phyloP scores from a whole-genome alignment of 2,113 vertebrate genomes.

The Syngnathus floridae region DNA sequence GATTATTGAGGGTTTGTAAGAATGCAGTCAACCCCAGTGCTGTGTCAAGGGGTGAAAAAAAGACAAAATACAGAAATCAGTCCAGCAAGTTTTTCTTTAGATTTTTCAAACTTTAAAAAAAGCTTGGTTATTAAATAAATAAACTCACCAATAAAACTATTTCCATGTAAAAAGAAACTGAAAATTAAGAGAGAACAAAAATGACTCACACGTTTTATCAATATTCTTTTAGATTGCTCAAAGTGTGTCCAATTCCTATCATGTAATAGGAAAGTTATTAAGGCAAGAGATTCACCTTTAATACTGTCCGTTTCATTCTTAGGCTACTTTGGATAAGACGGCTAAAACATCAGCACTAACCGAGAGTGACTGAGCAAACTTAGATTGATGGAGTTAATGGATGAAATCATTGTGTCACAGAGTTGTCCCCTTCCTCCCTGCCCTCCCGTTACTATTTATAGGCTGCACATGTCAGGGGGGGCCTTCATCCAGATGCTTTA shows the following conservation, averaged over 20 bases:
- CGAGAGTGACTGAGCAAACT: slow-evolving; percentile 53
- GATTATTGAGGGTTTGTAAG: no score
- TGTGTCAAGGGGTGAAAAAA: no score
- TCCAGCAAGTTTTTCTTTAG: no score
- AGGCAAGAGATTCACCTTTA: slow-evolving; percentile 31
- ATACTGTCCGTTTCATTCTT: slow-evolving; percentile 21
- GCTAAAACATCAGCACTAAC: slow-evolving; percentile 46
- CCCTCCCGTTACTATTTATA: slow-evolving; percentile 8
- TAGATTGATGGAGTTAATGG: slow-evolving; percentile 61
- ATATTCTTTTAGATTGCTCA: not conserved
- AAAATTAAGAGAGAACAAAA: not conserved
- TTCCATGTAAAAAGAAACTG: not conserved
- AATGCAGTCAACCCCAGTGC: no score
- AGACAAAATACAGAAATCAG: not conserved
- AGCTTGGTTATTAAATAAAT: no score
- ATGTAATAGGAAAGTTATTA: not conserved
- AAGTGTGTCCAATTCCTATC: not conserved
- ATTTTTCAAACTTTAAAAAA: not conserved
- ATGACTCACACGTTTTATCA: not conserved
- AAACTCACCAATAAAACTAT: no score
- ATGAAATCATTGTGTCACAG: slow-evolving; percentile 36
- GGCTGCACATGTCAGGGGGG: slow-evolving; percentile 37
- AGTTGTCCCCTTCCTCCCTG: slow-evolving; percentile 7
- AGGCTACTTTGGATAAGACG: slow-evolving; percentile 30
- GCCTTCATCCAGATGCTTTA: slow-evolving; percentile 42